Percentiles rank a stretch among this genome's conserved stretches.
Conservation (phyloP, 2,797 vertebrate genomes). For the Rhyacichthys aspro region DNA sequence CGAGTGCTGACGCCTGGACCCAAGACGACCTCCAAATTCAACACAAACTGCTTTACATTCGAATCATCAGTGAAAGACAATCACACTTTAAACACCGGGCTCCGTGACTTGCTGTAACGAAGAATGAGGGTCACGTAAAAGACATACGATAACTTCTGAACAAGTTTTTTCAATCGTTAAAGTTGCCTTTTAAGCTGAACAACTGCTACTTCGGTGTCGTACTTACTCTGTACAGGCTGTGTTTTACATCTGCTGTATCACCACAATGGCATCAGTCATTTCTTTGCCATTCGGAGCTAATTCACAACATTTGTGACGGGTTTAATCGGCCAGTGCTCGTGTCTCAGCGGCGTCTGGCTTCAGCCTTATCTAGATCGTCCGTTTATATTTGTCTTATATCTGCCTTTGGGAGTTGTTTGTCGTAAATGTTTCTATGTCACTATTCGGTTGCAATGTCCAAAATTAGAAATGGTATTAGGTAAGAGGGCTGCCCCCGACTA, state of each 20-base stretch:
- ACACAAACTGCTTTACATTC: slow-evolving; percentile 62
- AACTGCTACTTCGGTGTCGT: slow-evolving; percentile 51
- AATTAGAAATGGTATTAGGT: slow-evolving; percentile 2
- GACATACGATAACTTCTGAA: slow-evolving; percentile 23
- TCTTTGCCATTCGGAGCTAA: slow-evolving; percentile 69
- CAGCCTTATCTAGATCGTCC: slow-evolving; percentile 67
- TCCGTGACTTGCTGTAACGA: slow-evolving; percentile 47
- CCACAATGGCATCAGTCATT: slow-evolving; percentile 63
- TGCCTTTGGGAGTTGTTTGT: slow-evolving; percentile 57
- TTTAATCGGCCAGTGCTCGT: slow-evolving; percentile 62
- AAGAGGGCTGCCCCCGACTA: background rate
- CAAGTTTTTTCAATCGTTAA: slow-evolving; percentile 55
- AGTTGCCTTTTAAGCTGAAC: slow-evolving; percentile 71
- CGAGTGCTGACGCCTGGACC: slow-evolving; percentile 85
- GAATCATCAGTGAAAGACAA: slow-evolving; percentile 45
- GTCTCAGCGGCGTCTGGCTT: slow-evolving; percentile 59
- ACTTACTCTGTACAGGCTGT: slow-evolving; percentile 63
- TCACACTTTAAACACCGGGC: slow-evolving; percentile 57
- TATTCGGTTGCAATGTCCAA: slow-evolving; percentile 57
- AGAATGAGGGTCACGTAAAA: slow-evolving; percentile 62
- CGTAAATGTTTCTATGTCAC: slow-evolving; percentile 47
- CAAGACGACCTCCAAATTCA: background rate
- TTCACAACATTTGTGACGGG: slow-evolving; percentile 78
- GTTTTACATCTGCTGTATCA: slow-evolving; percentile 59
- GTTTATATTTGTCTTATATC: slow-evolving; percentile 59